phyloP scores from a whole-genome alignment of 2,113 vertebrate species.

The Andinoacara biseriatus region DNA sequence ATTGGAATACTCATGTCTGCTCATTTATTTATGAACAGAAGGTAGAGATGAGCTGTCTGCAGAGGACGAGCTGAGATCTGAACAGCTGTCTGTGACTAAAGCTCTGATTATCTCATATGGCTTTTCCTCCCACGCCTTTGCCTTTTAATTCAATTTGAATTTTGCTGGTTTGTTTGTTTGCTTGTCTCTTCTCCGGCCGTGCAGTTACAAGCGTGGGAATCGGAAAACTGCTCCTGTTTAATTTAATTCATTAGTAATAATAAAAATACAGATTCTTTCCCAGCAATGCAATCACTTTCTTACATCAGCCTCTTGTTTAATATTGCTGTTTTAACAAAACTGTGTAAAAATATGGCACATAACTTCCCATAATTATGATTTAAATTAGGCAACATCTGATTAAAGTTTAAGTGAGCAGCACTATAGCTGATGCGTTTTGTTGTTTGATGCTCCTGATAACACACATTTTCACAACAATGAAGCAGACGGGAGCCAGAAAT shows the following conservation, averaged over 20 bases:
- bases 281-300: background rate
- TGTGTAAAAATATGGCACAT: background rate
- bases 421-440: background rate
- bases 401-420: background rate
- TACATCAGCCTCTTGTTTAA: background rate
- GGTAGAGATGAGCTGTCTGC: background rate
- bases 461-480: background rate
- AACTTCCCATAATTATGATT: background rate
- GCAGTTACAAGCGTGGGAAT: background rate
- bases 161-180: background rate
- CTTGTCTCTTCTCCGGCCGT: background rate
- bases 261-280: background rate
- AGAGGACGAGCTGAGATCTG: background rate
- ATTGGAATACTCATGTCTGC: background rate
- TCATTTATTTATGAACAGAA: background rate
- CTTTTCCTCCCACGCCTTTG: background rate
- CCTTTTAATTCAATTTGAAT: background rate
- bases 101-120: background rate
- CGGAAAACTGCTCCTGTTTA: background rate
- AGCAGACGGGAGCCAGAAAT: background rate
- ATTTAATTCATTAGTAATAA: background rate
- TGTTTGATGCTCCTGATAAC: background rate
- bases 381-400: background rate
- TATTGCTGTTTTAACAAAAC: background rate
- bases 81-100: background rate